Conservation (phyloP, 1,140 invertebrate genomes). For the Araneus ventricosus region DNA sequence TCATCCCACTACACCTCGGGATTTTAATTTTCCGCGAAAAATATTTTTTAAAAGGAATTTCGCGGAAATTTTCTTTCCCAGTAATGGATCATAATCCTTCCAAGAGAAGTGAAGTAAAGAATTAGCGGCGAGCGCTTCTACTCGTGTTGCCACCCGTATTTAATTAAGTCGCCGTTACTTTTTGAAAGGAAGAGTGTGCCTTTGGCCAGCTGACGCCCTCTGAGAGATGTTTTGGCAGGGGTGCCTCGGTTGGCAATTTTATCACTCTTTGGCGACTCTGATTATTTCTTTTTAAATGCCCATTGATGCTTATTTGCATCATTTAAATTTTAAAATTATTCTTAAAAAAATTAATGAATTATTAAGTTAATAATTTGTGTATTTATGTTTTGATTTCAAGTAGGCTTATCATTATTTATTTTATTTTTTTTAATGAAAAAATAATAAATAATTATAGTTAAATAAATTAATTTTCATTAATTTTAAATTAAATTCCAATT, state of each 20-base stretch:
- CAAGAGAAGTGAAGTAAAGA: slow-evolving; percentile 71
- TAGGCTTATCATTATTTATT: no score
- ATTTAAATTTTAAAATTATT: no score
- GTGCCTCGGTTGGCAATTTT: neutral
- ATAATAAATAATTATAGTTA: no score
- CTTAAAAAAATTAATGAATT: no score
- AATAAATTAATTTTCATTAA: no score
- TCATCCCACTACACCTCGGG: slow-evolving; percentile 57
- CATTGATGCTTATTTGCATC: no score
- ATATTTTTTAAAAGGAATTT: slow-evolving; percentile 65
- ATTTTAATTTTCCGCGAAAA: slow-evolving; percentile 70
- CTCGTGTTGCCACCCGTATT: slow-evolving; percentile 73
- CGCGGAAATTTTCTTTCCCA: slow-evolving; percentile 68
- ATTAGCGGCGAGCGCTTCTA: slow-evolving; percentile 66
- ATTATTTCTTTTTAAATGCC: no score
- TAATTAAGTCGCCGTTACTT: slow-evolving; percentile 74
- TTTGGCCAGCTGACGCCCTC: slow-evolving; percentile 70
- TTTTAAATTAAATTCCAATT: no score
- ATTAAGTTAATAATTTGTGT: no score
- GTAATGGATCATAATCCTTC: slow-evolving; percentile 74
- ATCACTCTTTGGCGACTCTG: slow-evolving; percentile 2
- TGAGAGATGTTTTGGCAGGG: slow-evolving; percentile 8
- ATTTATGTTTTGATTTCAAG: no score
- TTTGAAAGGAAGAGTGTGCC: slow-evolving; percentile 73
- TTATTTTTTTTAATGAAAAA: no score